Percentiles rank a stretch among this genome's conserved stretches.
phyloP scores from a whole-genome alignment of 2,113 vertebrate genomes.

The Gobiocypris rarus region DNA sequence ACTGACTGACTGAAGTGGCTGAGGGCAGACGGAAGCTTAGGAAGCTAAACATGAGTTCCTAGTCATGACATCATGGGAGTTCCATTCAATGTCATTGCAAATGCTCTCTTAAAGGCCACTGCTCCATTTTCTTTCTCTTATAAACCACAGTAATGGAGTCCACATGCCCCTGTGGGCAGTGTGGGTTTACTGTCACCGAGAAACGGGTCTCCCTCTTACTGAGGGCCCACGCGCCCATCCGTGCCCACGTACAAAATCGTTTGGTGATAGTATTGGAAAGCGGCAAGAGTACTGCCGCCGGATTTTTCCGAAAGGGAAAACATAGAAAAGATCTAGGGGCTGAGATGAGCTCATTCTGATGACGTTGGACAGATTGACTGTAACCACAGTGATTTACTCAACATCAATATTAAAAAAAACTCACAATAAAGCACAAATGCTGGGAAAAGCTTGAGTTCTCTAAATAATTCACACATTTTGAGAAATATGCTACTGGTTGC shows the following conservation, averaged over 20 bases:
- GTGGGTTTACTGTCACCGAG: conserved; percentile 70
- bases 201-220: conserved; percentile 68
- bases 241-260: conserved; percentile 58
- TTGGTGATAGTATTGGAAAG: conserved; percentile 66
- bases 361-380: conserved; percentile 64
- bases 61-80: conserved; percentile 49
- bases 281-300: conserved; percentile 56
- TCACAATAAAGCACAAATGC: conserved; percentile 56
- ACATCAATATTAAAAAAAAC: conserved; percentile 33
- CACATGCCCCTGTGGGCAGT: conserved; percentile 74
- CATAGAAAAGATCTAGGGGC: conserved; percentile 52
- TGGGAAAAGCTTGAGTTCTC: conserved; percentile 11
- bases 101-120: conserved; percentile 47
- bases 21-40: conserved; percentile 16
- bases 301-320: conserved; percentile 51
- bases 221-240: not conserved
- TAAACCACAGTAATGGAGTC: conserved; percentile 77
- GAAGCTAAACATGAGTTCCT: conserved; percentile 37
- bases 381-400: conserved; percentile 52
- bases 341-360: conserved; percentile 71
- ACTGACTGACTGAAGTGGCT: not conserved
- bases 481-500: not conserved
- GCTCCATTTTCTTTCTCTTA: conserved; percentile 62
- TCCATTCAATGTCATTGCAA: conserved; percentile 31
- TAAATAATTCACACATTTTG: not conserved